Evolutionary conservation across 37 sponge, comb jelly and placozoan genomes (phyloP).

Genomic region (Agelas oroides): DNA sequence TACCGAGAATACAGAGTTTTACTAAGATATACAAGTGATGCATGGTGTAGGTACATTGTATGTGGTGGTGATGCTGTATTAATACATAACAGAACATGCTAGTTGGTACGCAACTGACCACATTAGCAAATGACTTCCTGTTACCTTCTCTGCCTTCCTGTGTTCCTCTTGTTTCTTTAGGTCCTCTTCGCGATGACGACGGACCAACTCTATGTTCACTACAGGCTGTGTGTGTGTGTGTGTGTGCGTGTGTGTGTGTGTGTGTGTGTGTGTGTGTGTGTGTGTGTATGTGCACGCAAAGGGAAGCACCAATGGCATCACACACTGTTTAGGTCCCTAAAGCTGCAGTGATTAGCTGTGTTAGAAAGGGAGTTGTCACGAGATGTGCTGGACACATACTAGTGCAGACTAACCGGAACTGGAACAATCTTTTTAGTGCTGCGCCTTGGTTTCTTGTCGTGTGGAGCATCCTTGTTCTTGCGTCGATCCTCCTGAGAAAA

Average conservation of each 20-base stretch:
- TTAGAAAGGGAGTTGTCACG: too few relatives aligned
- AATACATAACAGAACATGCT: too few relatives aligned
- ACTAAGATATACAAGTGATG: background rate
- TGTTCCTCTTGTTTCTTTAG: conserved; percentile 35
- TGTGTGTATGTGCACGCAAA: background rate
- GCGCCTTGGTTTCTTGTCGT: background rate
- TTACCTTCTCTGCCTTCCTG: conserved; percentile 30
- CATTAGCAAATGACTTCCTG: too few relatives aligned
- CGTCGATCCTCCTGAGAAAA: conserved; percentile 14
- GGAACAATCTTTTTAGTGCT: background rate
- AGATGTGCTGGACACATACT: too few relatives aligned
- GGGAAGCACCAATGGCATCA: too few relatives aligned
- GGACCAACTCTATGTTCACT: conserved; percentile 14
- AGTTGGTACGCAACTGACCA: too few relatives aligned
- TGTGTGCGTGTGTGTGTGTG: conserved; percentile 9
- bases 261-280: background rate
- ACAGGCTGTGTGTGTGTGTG: conserved; percentile 12
- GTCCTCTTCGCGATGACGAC: conserved; percentile 47
- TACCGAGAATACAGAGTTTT: background rate
- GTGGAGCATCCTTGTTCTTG: too few relatives aligned
- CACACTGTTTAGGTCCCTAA: background rate
- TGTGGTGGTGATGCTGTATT: too few relatives aligned
- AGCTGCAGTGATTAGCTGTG: too few relatives aligned
- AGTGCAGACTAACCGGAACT: background rate
- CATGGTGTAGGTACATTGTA: too few relatives aligned